Conservation (phyloP, 2,113 vertebrate species). For the Pygoscelis antarcticus region DNA sequence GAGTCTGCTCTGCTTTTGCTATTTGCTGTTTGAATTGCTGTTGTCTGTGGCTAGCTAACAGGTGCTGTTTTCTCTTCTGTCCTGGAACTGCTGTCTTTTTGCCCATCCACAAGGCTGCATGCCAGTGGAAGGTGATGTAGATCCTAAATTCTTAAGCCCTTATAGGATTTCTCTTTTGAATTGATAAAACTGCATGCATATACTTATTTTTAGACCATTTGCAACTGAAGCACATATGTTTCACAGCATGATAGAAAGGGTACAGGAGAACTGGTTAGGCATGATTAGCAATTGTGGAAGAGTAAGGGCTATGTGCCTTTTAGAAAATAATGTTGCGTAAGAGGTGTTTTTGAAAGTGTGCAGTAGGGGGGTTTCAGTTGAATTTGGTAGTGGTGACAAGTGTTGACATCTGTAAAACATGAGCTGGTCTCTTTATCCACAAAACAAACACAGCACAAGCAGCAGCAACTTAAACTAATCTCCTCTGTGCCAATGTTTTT, state of each 20-base stretch:
- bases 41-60: background rate
- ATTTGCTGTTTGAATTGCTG: background rate
- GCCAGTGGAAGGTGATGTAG: background rate
- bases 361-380: background rate
- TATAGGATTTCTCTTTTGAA: background rate
- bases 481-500: background rate
- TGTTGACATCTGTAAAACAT: background rate
- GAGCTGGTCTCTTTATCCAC: background rate
- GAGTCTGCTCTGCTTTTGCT: background rate
- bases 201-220: background rate
- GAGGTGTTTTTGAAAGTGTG: background rate
- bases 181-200: background rate
- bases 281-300: background rate
- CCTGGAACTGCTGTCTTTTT: background rate
- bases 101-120: background rate
- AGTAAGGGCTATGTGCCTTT: background rate
- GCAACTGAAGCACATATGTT: background rate
- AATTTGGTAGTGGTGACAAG: background rate
- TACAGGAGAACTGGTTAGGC: background rate
- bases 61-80: background rate
- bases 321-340: background rate
- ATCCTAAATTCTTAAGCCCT: background rate
- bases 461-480: background rate
- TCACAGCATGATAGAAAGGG: background rate
- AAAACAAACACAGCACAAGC: background rate